These are phyloP conservation scores for Oenanthe melanoleuca DNA, from an alignment of 2,113 vertebrate species.

Conservation along the genomic window DNA sequence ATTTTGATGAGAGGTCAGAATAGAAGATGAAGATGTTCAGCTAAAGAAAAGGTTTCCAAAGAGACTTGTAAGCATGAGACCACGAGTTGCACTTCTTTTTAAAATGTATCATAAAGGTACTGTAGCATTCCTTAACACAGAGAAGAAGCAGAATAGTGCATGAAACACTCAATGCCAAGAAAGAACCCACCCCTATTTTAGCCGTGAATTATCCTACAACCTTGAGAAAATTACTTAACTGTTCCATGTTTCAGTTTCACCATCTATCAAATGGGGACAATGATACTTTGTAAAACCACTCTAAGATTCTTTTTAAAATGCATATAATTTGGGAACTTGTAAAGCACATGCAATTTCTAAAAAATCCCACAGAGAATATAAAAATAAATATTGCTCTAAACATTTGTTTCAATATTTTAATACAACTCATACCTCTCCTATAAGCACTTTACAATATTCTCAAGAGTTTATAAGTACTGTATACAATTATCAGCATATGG, in stretches of 20 bases:
- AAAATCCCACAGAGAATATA: background rate
- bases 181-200: background rate
- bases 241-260: background rate
- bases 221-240: background rate
- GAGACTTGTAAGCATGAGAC: background rate
- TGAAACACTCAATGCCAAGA: background rate
- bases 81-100: background rate
- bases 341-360: background rate
- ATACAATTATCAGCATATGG: background rate
- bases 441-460: background rate
- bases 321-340: background rate
- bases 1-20: background rate
- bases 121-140: background rate
- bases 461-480: constrained; percentile 5
- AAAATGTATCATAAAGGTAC: background rate
- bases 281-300: background rate
- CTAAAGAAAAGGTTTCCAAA: background rate
- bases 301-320: background rate
- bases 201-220: background rate
- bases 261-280: background rate
- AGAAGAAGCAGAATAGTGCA: background rate
- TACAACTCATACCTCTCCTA: background rate
- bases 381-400: background rate
- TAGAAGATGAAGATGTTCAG: background rate
- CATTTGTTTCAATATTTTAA: constrained; percentile 6